Conservation (phyloP, 1,140 invertebrate genomes). For the Tetranychus urticae region DNA sequence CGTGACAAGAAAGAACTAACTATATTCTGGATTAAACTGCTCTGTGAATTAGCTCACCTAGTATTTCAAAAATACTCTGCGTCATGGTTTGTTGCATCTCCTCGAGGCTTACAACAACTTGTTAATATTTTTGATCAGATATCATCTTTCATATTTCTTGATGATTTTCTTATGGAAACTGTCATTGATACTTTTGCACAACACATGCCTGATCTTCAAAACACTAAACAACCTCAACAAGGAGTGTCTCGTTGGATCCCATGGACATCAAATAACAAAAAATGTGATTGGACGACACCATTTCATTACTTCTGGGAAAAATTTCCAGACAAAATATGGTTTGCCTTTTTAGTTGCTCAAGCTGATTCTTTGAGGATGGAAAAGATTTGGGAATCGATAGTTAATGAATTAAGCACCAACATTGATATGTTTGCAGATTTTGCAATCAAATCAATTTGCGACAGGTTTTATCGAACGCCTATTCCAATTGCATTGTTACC, state of each 20-base stretch:
- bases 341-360: conserved; percentile 1
- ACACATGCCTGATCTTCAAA: neutral
- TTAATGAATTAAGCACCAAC: conserved; percentile 4
- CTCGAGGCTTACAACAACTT: conserved; percentile 1
- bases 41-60: conserved; percentile 1
- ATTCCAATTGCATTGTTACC: conserved; percentile 4
- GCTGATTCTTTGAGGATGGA: conserved; percentile 1
- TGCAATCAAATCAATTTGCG: conserved; percentile 1
- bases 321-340: neutral
- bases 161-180: neutral
- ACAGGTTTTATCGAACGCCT: neutral
- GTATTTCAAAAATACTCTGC: neutral
- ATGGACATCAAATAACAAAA: neutral
- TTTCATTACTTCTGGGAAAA: conserved; percentile 5
- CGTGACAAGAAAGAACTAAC: neutral
- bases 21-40: conserved; percentile 6
- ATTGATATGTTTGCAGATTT: neutral
- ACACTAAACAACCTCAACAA: neutral
- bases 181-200: neutral
- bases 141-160: neutral
- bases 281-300: conserved; percentile 5
- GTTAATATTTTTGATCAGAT: conserved; percentile 6
- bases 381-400: conserved; percentile 10
- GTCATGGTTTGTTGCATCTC: conserved; percentile 6
- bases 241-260: neutral